These are phyloP conservation scores for Dinocampus coccinellae DNA, from an alignment of 2,888 invertebrate species.

Conservation along the genomic window DNA sequence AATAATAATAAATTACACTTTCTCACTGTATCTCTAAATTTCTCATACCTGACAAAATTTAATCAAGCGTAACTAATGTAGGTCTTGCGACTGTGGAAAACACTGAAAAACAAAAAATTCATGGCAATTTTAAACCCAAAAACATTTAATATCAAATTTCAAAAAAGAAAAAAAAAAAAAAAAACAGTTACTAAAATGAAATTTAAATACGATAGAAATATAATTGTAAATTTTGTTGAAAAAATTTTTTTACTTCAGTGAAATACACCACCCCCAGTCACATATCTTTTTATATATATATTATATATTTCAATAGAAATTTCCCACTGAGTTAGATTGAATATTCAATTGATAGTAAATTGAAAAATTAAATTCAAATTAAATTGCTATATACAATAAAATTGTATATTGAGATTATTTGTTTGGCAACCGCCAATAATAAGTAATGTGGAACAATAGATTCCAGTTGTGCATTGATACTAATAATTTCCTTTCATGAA, in stretches of 20 bases:
- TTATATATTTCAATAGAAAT: neutral
- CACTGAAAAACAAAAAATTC: neutral
- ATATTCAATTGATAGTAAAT: neutral
- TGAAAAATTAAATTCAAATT: slow-evolving; percentile 21
- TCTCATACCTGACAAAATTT: neutral
- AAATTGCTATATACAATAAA: neutral
- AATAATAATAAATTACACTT: neutral
- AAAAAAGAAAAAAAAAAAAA: neutral
- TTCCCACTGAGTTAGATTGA: neutral
- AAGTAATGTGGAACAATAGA: neutral
- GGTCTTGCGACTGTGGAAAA: neutral
- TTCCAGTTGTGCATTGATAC: neutral
- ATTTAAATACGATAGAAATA: no score
- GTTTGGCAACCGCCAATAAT: neutral
- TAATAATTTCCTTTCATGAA: neutral
- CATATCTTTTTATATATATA: no score
- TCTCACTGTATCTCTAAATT: neutral
- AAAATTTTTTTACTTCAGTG: no score
- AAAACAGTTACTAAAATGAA: neutral
- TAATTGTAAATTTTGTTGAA: no score
- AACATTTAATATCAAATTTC: slow-evolving; percentile 6
- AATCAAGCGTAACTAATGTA: neutral
- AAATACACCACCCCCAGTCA: no score
- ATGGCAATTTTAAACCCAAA: neutral
- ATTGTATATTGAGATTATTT: neutral